phyloP scores from a whole-genome alignment of 2,113 vertebrate genomes.

The Grus americana region DNA sequence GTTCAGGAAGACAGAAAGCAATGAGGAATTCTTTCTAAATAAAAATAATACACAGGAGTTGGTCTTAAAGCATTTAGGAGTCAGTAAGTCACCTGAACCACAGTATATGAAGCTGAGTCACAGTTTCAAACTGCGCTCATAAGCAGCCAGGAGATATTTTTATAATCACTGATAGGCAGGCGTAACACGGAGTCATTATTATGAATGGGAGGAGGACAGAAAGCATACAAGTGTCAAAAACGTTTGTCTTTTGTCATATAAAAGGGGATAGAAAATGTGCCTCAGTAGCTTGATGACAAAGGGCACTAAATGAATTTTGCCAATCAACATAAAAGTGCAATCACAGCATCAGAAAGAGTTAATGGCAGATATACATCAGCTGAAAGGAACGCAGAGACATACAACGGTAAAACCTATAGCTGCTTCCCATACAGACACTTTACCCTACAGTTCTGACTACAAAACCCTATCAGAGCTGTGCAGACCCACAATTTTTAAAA shows the following conservation, averaged over 20 bases:
- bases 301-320: background rate
- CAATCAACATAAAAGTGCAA: background rate
- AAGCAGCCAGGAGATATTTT: background rate
- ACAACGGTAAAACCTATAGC: background rate
- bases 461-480: background rate
- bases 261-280: background rate
- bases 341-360: background rate
- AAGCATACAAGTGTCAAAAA: background rate
- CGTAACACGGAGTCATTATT: background rate
- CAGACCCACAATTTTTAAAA: background rate
- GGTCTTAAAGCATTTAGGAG: background rate
- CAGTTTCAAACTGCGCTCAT: background rate
- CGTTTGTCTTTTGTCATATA: background rate
- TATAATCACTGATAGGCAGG: background rate
- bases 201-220: background rate
- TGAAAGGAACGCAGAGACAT: background rate
- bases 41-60: background rate
- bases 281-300: background rate
- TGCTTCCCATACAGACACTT: background rate
- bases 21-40: background rate
- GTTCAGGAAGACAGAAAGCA: background rate
- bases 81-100: background rate
- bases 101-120: background rate
- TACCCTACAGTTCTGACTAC: background rate
- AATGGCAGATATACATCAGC: background rate